A percentile compares a stretch with the other conserved stretches of the same genome.
Evolutionary conservation across 2,888 invertebrate species (phyloP).

Genomic region (Eilema depressum): DNA sequence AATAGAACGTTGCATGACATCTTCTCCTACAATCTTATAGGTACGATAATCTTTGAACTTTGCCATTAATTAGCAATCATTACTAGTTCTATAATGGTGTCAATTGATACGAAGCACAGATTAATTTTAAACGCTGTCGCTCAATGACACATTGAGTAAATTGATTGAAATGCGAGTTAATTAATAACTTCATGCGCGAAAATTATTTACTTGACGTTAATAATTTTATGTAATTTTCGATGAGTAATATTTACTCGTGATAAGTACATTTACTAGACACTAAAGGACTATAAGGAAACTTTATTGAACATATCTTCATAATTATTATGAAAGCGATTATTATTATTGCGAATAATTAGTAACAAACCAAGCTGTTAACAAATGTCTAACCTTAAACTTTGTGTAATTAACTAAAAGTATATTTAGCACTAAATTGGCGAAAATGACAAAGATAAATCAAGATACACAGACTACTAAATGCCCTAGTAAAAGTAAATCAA

Average conservation of each 20-base stretch:
- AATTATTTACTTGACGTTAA: background rate
- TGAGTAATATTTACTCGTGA: background rate
- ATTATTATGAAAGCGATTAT: too few relatives aligned
- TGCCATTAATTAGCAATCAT: background rate
- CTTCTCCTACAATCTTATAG: background rate
- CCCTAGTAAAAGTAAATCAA: too few relatives aligned
- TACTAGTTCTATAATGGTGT: constrained; percentile 2
- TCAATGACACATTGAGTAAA: constrained; percentile 11
- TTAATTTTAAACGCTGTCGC: constrained; percentile 2
- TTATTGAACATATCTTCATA: too few relatives aligned
- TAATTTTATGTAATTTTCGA: background rate
- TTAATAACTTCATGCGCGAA: background rate
- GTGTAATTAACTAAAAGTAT: too few relatives aligned
- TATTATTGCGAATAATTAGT: too few relatives aligned
- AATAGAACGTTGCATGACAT: background rate
- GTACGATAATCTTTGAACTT: background rate
- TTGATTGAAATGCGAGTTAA: constrained; percentile 11
- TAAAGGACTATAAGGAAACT: too few relatives aligned
- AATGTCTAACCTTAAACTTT: too few relatives aligned
- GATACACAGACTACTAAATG: too few relatives aligned
- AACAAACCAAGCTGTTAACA: too few relatives aligned
- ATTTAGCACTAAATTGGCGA: too few relatives aligned
- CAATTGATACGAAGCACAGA: constrained; percentile 7
- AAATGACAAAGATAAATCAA: too few relatives aligned
- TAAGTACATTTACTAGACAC: too few relatives aligned